phyloP scores from a whole-genome alignment of 2,888 invertebrate genomes.

The Lepidochrysops patricia region DNA sequence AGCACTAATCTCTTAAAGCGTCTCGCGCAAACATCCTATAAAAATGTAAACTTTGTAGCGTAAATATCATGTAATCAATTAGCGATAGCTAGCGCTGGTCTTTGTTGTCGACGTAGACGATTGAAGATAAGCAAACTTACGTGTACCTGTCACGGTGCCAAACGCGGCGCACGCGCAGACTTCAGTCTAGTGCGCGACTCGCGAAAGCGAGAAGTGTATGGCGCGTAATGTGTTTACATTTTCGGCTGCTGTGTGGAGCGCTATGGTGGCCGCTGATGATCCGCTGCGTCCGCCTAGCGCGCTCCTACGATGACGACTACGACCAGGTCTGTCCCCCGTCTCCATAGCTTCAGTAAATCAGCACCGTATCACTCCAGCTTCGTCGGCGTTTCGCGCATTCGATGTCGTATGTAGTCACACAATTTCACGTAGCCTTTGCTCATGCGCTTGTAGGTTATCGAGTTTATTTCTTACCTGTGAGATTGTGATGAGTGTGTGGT shows the following conservation, averaged over 20 bases:
- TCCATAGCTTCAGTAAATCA: constrained; percentile 37
- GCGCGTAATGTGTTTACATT: constrained; percentile 70
- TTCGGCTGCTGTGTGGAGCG: constrained; percentile 69
- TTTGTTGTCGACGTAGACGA: constrained; percentile 40
- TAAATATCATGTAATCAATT: constrained; percentile 15
- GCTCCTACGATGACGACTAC: constrained; percentile 65
- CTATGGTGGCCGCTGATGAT: constrained; percentile 69
- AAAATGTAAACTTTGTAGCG: constrained; percentile 17
- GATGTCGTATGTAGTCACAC: constrained; percentile 40
- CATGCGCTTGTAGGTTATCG: constrained; percentile 56
- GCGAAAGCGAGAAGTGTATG: constrained; percentile 69
- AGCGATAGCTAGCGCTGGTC: constrained; percentile 20
- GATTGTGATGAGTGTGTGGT: constrained; percentile 59
- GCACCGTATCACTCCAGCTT: constrained; percentile 47
- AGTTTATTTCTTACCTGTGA: constrained; percentile 44
- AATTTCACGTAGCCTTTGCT: constrained; percentile 59
- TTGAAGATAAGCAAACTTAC: constrained; percentile 55
- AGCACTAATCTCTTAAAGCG: background rate
- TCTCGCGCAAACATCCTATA: background rate
- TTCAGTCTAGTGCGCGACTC: constrained; percentile 68
- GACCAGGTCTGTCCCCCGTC: constrained; percentile 54
- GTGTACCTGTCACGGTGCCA: constrained; percentile 66
- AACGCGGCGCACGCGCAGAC: constrained; percentile 57
- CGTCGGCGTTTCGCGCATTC: constrained; percentile 28
- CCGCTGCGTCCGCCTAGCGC: constrained; percentile 58